Conservation (phyloP, 2,113 vertebrate species). For the Plestiodon gilberti region DNA sequence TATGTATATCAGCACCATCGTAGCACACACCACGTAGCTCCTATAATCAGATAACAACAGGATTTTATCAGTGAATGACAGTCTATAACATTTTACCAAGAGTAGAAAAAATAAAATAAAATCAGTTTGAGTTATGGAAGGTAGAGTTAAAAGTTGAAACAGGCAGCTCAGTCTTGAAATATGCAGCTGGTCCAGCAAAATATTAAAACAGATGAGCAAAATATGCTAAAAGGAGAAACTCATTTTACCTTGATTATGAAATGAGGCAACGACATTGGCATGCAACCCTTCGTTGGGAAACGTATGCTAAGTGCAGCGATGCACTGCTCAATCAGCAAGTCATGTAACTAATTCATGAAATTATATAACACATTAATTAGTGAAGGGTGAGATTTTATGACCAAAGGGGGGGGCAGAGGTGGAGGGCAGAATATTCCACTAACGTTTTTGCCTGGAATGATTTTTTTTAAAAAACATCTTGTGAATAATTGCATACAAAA, state of each 20-base stretch:
- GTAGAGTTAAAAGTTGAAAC: slow-evolving; percentile 40
- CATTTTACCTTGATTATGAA: slow-evolving; percentile 36
- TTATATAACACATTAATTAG: slow-evolving; percentile 56
- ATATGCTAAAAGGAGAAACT: neutral
- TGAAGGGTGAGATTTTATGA: slow-evolving; percentile 39
- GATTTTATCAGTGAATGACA: slow-evolving; percentile 36
- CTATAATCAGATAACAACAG: slow-evolving; percentile 35
- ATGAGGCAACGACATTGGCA: slow-evolving; percentile 20
- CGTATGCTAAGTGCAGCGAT: slow-evolving; percentile 4
- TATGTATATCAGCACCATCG: slow-evolving; percentile 35
- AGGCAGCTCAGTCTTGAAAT: slow-evolving; percentile 39
- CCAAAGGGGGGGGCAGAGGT: slow-evolving; percentile 2
- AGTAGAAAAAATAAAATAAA: slow-evolving; percentile 38
- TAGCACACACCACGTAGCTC: neutral
- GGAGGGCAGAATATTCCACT: slow-evolving; percentile 24
- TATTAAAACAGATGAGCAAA: slow-evolving; percentile 43
- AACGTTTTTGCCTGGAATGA: slow-evolving; percentile 10
- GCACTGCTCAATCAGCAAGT: slow-evolving; percentile 34
- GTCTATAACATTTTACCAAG: slow-evolving; percentile 15
- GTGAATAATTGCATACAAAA: slow-evolving; percentile 5
- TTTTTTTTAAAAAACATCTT: slow-evolving; percentile 39
- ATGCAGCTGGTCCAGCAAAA: slow-evolving; percentile 35
- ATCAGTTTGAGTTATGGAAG: slow-evolving; percentile 47
- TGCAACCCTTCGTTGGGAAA: slow-evolving; percentile 32
- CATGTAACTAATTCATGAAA: slow-evolving; percentile 37